Conservation (phyloP, 2,797 vertebrate species). For the Dermochelys coriacea region DNA sequence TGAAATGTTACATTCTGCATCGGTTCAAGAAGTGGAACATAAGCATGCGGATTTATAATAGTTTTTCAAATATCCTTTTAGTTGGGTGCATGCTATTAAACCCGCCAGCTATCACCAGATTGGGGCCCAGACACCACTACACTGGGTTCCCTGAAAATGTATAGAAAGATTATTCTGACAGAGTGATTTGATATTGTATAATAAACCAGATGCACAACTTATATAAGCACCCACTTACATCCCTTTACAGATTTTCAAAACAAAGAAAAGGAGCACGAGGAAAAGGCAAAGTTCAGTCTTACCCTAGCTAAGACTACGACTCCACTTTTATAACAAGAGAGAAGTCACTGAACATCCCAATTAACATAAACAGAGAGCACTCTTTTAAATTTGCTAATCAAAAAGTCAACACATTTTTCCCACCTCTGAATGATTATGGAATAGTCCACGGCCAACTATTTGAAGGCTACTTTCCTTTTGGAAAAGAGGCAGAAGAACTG, state of each 20-base stretch:
- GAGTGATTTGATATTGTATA: neutral
- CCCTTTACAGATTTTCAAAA: neutral
- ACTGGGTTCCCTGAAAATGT: neutral
- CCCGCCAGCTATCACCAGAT: slow-evolving; percentile 7
- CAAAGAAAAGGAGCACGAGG: neutral
- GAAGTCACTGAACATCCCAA: neutral
- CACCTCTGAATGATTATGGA: neutral
- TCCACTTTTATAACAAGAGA: neutral
- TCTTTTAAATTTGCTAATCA: neutral
- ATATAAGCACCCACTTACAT: rapidly evolving
- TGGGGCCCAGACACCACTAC: neutral
- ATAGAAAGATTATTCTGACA: neutral
- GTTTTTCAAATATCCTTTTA: neutral
- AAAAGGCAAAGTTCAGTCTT: neutral
- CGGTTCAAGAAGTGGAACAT: neutral
- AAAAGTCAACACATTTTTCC: neutral
- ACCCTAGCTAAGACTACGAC: neutral
- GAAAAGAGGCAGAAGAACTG: neutral
- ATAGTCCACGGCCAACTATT: neutral
- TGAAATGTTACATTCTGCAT: neutral
- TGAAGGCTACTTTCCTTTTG: neutral
- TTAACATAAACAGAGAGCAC: neutral
- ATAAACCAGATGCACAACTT: neutral
- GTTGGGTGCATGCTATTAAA: neutral
- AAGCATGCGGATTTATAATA: neutral